Conservation (phyloP, 2,888 invertebrate species). For the Brachynemurus nebulosus region DNA sequence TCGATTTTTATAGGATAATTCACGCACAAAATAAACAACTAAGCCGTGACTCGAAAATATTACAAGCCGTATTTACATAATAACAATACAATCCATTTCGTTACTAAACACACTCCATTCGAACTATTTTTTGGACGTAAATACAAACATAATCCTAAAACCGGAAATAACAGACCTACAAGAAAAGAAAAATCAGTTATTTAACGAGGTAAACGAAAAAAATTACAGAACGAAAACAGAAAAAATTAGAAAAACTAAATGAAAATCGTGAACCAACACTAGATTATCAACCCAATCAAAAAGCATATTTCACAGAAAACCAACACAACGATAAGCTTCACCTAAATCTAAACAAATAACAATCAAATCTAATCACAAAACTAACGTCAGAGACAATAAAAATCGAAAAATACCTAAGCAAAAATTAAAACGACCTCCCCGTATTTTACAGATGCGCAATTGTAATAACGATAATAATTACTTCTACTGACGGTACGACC, state of each 20-base stretch:
- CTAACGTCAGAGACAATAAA: neutral
- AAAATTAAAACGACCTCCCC: neutral
- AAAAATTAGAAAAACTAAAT: too few relatives aligned
- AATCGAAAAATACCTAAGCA: neutral
- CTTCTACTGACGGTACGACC: too few relatives aligned
- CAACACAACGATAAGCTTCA: neutral
- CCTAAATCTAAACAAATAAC: neutral
- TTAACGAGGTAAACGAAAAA: too few relatives aligned
- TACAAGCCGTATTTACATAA: neutral
- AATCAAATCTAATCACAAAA: neutral
- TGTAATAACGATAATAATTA: too few relatives aligned
- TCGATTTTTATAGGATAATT: too few relatives aligned
- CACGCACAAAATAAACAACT: neutral
- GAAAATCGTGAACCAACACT: slow-evolving; percentile 10
- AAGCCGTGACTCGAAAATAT: neutral
- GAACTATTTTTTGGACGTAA: neutral
- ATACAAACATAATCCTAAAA: neutral
- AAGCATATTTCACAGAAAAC: neutral
- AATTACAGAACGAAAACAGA: slow-evolving; percentile 8
- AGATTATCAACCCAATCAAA: too few relatives aligned
- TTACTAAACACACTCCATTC: neutral
- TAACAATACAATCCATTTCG: neutral
- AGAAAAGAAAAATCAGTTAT: slow-evolving; percentile 8
- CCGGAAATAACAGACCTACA: neutral
- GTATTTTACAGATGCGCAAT: too few relatives aligned